Evolutionary conservation across 2,888 invertebrate species (phyloP), one percentile per base, ranked within the genome.

Genomic region (Drosophila neotestacea): DNA sequence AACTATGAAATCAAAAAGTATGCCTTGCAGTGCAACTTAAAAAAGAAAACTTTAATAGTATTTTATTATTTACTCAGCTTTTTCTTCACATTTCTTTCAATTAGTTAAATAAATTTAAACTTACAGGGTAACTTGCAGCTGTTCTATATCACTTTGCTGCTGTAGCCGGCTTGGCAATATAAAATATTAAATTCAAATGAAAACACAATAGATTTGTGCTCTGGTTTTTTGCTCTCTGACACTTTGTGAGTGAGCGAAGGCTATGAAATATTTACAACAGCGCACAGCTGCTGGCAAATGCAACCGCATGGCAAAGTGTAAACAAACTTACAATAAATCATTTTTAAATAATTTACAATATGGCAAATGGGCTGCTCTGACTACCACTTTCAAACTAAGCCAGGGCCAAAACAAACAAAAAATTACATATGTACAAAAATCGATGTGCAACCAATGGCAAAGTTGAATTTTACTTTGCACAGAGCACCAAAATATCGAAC

Each of bases 271-370:
- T 84, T 78, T 59, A 80, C 54, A 70, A 67, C 52, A 59, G 70
- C 58, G 46, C 67, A 70, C 83, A 76, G 79, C 79, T 79, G 79
- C 66, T 70, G 76, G 60, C 68, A 75, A 68, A 58, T 79, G 70
- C 77, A 84, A 83, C 84, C 84, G 79, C 84, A 85, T 77, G 70
- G 72, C 79, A 78, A 83, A 85, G 76, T 82, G 85, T 85, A 85
- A 85, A 81, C 84, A 84, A 74, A 75, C 86, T 84, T 86, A 84
- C 77, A 79, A 84, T 84, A 84, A 84, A 84, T 85, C 86, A 86
- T 77, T 84, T 84, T 86, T 84, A 73, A 85, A 85, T 86, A 77
- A 86, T 85, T 85, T 77, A 84, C 74, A 85, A 84, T 79, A 73
- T 73, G 79, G 56, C 71, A 66, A 67, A 70, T 47, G 54, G 54